These are phyloP conservation scores for Trachelus iudaicus DNA, from an alignment of 2,888 invertebrate species.

Conservation along the genomic window DNA sequence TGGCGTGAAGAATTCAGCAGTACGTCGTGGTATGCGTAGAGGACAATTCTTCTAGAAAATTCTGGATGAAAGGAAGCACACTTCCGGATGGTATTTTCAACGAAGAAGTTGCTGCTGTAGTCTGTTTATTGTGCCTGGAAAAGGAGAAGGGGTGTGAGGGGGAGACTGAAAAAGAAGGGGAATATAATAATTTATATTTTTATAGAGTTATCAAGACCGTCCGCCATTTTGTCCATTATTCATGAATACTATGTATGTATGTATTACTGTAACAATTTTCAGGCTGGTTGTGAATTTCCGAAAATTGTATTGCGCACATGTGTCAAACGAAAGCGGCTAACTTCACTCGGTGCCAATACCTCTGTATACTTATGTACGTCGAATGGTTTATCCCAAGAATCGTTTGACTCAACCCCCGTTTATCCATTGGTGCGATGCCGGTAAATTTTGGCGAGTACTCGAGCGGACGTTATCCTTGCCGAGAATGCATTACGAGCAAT, in stretches of 20 bases:
- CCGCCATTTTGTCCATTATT: background rate
- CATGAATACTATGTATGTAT: background rate
- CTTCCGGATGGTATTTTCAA: background rate
- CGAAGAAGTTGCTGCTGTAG: background rate
- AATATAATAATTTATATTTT: background rate
- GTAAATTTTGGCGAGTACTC: background rate
- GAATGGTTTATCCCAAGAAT: background rate
- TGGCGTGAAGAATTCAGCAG: background rate
- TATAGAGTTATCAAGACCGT: background rate
- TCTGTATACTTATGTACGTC: background rate
- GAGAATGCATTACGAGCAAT: background rate
- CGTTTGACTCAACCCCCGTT: background rate
- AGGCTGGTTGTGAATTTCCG: background rate
- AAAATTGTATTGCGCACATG: background rate
- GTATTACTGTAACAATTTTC: background rate
- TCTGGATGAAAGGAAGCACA: background rate
- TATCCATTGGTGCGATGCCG: background rate
- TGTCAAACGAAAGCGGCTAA: background rate
- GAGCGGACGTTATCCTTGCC: background rate
- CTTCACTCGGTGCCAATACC: background rate
- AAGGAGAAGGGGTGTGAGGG: accelerated
- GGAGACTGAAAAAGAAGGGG: background rate
- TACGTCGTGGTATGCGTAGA: background rate
- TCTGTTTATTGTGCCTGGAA: background rate
- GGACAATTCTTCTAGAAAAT: background rate